Percentiles rank a stretch among this genome's conserved stretches.
Conservation (phyloP, 2,888 invertebrate genomes). For the Trisateles emortualis region DNA sequence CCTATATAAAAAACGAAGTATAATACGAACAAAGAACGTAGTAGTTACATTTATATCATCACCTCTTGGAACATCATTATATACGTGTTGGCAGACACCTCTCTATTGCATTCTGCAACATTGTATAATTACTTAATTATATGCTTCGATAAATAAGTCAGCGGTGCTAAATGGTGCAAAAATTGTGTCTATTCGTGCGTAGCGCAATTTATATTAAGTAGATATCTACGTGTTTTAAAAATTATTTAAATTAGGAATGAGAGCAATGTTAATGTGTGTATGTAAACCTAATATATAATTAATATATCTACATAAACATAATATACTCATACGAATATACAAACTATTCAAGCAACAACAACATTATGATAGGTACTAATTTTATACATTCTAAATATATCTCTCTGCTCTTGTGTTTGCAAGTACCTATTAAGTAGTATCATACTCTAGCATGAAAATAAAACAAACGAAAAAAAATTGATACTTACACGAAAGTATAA, state of each 20-base stretch:
- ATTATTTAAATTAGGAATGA: background rate
- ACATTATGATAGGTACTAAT: too few species aligned
- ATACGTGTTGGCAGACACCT: background rate
- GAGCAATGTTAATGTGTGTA: background rate
- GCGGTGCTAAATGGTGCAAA: background rate
- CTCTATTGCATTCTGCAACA: constrained; percentile 5
- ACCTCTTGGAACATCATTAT: constrained; percentile 2
- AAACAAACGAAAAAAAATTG: too few species aligned
- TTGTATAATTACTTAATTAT: constrained; percentile 9
- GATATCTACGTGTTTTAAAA: background rate
- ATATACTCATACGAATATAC: too few species aligned
- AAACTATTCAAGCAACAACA: too few species aligned
- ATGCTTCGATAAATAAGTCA: constrained; percentile 7
- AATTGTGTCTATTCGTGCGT: background rate
- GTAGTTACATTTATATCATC: constrained; percentile 1
- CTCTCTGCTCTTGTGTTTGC: too few species aligned
- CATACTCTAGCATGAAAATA: too few species aligned
- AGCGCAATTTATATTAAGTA: background rate
- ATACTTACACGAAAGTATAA: too few species aligned
- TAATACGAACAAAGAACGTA: background rate
- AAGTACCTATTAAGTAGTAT: too few species aligned
- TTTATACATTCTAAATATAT: too few species aligned
- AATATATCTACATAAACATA: too few species aligned
- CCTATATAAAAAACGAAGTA: background rate
- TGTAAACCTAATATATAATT: too few species aligned